Percentiles rank a stretch among this genome's conserved stretches.
These are phyloP conservation scores for Macroglossus sobrinus DNA, from an alignment of 2,113 vertebrate species.

Conservation along the genomic window DNA sequence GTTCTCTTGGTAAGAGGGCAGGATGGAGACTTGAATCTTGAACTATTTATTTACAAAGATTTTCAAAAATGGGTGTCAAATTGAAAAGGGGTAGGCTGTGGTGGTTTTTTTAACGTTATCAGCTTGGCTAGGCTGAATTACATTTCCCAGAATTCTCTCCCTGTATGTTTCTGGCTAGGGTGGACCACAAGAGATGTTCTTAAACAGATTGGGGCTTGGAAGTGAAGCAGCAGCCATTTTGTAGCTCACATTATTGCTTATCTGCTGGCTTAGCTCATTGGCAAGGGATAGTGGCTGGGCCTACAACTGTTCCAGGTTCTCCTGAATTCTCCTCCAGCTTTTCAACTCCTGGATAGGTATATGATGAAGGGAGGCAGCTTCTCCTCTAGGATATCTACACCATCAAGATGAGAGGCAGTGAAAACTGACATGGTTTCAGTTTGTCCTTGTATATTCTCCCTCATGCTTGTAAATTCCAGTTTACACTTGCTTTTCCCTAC, in stretches of 20 bases:
- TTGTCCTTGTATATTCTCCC: background rate
- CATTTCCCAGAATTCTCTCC: background rate
- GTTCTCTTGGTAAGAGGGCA: background rate
- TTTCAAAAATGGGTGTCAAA: background rate
- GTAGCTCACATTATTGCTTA: background rate
- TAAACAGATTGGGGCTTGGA: background rate
- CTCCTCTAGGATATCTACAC: background rate
- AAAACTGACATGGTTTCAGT: background rate
- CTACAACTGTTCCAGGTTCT: background rate
- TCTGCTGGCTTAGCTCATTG: background rate
- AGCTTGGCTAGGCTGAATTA: background rate
- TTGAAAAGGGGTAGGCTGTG: background rate
- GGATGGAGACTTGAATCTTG: background rate
- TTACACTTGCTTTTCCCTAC: background rate
- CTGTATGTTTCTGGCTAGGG: background rate
- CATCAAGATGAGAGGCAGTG: background rate
- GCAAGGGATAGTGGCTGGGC: background rate
- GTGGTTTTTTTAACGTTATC: background rate
- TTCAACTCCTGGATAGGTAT: background rate
- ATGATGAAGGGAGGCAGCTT: background rate
- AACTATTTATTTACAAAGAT: background rate
- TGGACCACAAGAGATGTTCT: background rate
- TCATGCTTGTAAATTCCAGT: background rate
- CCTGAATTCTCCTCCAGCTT: background rate
- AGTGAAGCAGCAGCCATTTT: background rate